Evolutionary conservation across 2,113 vertebrate genomes (phyloP).

Genomic region (Xenotilapia caudafasciata): DNA sequence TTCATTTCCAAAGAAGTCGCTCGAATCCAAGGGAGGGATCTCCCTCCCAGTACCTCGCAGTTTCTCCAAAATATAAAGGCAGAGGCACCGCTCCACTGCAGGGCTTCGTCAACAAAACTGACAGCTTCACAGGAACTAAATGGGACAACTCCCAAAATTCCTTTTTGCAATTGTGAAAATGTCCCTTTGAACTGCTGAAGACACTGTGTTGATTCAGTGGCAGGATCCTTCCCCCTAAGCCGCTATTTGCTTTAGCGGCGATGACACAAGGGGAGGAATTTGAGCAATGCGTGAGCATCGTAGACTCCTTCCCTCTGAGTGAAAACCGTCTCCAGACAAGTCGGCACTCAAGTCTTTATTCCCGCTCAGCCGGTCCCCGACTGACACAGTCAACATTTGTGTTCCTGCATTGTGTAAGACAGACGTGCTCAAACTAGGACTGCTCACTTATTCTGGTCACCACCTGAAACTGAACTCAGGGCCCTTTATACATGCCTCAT

Average conservation of each 20-base stretch:
- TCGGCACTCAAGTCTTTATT: constrained; percentile 16
- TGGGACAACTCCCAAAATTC: constrained; percentile 17
- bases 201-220: constrained; percentile 56
- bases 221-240: constrained; percentile 47
- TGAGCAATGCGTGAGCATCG: constrained; percentile 53
- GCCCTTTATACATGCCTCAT: not conserved
- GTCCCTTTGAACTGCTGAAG: constrained; percentile 38
- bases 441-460: not conserved
- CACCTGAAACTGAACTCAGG: not conserved
- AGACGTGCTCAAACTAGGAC: not conserved
- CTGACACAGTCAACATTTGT: constrained; percentile 11
- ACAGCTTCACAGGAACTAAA: not conserved
- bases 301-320: constrained; percentile 52
- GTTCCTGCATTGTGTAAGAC: not conserved
- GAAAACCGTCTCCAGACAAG: constrained; percentile 35
- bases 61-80: not conserved
- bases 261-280: constrained; percentile 68
- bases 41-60: not conserved
- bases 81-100: not conserved
- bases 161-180: constrained; percentile 43
- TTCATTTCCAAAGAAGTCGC: constrained; percentile 22
- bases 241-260: constrained; percentile 58
- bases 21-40: not conserved
- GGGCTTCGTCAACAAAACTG: not conserved
- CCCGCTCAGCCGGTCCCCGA: constrained; percentile 40